Percentiles rank a stretch among this genome's conserved stretches.
These are phyloP conservation scores for Microctenopoma stevenorrisi DNA, from an alignment of 2,797 vertebrate species.

Conservation along the genomic window DNA sequence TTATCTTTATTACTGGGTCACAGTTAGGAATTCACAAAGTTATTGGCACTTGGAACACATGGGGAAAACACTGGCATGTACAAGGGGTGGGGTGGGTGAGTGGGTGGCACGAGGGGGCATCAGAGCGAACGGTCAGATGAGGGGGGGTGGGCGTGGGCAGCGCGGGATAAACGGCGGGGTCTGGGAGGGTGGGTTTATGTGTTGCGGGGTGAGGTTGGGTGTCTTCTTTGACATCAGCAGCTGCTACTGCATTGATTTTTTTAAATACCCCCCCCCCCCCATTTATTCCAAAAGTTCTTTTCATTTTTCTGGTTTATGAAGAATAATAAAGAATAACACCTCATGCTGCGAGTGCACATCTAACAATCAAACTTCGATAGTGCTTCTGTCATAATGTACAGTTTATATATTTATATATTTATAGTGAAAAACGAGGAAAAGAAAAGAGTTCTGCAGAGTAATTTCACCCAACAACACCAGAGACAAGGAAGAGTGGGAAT, in stretches of 20 bases:
- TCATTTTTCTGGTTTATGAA: constrained; percentile 71
- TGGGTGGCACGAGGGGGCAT: constrained; percentile 9
- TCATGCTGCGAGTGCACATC: constrained; percentile 86
- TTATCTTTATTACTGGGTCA: constrained; percentile 88
- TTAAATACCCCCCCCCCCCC: neutral
- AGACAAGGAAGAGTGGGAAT: constrained; percentile 68
- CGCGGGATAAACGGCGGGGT: constrained; percentile 33
- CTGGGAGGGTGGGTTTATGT: neutral
- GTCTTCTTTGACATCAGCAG: constrained; percentile 76
- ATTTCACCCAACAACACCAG: constrained; percentile 76
- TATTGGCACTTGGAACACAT: constrained; percentile 91
- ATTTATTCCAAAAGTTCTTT: constrained; percentile 60
- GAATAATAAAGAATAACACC: constrained; percentile 80
- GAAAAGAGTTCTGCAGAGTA: constrained; percentile 53
- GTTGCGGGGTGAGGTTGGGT: constrained; percentile 40
- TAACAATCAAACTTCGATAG: constrained; percentile 84
- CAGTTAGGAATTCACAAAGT: constrained; percentile 88
- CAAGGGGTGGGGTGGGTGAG: constrained; percentile 45
- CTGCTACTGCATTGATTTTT: constrained; percentile 72
- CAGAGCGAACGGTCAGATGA: constrained; percentile 22
- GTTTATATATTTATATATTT: constrained; percentile 83
- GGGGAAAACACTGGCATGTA: constrained; percentile 83
- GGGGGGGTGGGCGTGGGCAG: constrained; percentile 18
- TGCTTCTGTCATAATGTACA: constrained; percentile 84
- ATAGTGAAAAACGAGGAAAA: constrained; percentile 60